A percentile compares a stretch with the other conserved stretches of the same genome.
phyloP scores from a whole-genome alignment of 1,140 invertebrate genomes.

The Dryas iulia region DNA sequence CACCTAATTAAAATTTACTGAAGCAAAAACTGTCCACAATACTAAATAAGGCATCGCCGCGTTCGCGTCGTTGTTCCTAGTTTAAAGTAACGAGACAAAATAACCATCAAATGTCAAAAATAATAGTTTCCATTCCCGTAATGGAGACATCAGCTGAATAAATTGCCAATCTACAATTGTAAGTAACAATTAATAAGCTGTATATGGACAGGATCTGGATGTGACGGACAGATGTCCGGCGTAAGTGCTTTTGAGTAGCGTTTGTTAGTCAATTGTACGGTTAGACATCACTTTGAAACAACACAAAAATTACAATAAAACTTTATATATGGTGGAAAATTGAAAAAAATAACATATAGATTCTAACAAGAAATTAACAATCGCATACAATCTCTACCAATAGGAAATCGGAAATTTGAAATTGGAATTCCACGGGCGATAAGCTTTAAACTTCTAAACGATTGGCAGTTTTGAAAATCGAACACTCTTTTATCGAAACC shows the following conservation, averaged over 20 bases:
- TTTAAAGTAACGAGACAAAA: slow-evolving; percentile 29
- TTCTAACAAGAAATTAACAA: slow-evolving; percentile 4
- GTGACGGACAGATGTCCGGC: slow-evolving; percentile 50
- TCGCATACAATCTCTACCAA: not conserved
- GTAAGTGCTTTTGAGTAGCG: slow-evolving; percentile 14
- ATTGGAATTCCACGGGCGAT: slow-evolving; percentile 20
- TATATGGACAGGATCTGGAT: slow-evolving; percentile 41
- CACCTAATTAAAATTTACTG: slow-evolving; percentile 15
- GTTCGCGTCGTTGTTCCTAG: slow-evolving; percentile 10
- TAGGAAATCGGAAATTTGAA: slow-evolving; percentile 19
- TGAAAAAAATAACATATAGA: not conserved
- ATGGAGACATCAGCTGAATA: slow-evolving; percentile 55
- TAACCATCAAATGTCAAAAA: slow-evolving; percentile 50
- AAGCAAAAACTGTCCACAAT: slow-evolving; percentile 8
- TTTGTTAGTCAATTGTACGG: slow-evolving; percentile 9
- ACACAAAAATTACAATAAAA: not conserved
- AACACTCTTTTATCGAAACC: slow-evolving; percentile 46
- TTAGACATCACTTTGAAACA: slow-evolving; percentile 2
- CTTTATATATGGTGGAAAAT: not conserved
- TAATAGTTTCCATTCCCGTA: slow-evolving; percentile 52
- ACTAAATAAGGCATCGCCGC: slow-evolving; percentile 18
- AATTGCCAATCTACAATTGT: slow-evolving; percentile 64
- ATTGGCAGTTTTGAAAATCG: slow-evolving; percentile 39
- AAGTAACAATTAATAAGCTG: slow-evolving; percentile 54
- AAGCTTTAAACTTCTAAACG: slow-evolving; percentile 12